These are phyloP conservation scores for Pelodytes ibericus DNA, from an alignment of 2,797 vertebrate genomes.

Conservation along the genomic window DNA sequence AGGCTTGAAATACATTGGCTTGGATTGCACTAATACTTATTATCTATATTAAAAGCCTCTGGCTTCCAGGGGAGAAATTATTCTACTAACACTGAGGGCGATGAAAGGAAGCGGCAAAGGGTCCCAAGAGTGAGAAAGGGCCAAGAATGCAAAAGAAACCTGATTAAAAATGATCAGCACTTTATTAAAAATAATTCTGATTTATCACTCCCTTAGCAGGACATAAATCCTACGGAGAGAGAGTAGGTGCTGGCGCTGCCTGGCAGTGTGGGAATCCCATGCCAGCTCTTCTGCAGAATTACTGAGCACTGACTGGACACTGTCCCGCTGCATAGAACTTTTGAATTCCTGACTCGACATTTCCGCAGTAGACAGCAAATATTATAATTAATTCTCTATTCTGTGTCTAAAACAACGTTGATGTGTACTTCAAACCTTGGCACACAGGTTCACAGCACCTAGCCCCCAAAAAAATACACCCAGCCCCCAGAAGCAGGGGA, in stretches of 20 bases:
- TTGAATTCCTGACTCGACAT: constrained; percentile 22
- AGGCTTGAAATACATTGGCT: constrained; percentile 56
- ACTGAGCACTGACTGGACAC: constrained; percentile 6
- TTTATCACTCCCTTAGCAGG: constrained; percentile 62
- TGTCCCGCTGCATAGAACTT: background rate
- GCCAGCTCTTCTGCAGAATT: constrained; percentile 36
- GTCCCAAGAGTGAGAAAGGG: constrained; percentile 19
- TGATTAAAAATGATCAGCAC: constrained; percentile 68
- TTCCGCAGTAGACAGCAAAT: background rate
- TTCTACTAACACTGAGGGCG: constrained; percentile 59
- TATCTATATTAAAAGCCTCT: constrained; percentile 65
- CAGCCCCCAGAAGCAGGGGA: no score
- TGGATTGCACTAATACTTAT: constrained; percentile 66
- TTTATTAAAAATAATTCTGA: constrained; percentile 71
- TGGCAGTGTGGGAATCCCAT: constrained; percentile 30
- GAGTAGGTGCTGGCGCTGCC: constrained; percentile 37
- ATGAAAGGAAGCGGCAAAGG: constrained; percentile 9
- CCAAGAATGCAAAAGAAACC: constrained; percentile 51
- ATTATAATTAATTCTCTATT: background rate
- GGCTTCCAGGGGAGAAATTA: constrained; percentile 64
- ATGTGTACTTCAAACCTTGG: no score
- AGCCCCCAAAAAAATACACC: no score
- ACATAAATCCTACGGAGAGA: constrained; percentile 48
- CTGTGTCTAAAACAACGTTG: background rate
- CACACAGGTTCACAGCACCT: no score